These are phyloP conservation scores for Eublepharis macularius DNA, from an alignment of 2,113 vertebrate genomes.

Conservation along the genomic window DNA sequence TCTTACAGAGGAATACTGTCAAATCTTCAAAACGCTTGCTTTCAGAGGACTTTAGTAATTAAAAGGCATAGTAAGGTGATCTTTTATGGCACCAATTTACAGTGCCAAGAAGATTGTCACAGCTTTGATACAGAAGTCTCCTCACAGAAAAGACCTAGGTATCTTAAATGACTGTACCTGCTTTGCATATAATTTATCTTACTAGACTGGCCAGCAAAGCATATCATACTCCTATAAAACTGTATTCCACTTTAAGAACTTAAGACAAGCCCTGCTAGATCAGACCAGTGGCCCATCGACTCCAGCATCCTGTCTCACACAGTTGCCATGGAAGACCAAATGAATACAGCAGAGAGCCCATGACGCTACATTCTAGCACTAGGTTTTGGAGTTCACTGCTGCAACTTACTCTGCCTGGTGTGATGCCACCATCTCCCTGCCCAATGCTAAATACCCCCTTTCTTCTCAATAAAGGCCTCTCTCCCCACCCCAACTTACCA, in stretches of 20 bases:
- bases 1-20: neutral
- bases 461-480: neutral
- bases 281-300: too few species aligned
- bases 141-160: neutral
- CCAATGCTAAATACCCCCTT: too few species aligned
- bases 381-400: too few species aligned
- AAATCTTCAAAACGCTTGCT: neutral
- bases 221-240: too few species aligned
- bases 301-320: too few species aligned
- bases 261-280: too few species aligned
- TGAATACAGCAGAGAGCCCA: too few species aligned
- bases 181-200: neutral
- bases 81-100: neutral
- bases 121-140: neutral
- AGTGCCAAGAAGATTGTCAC: neutral
- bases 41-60: neutral
- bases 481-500: constrained; percentile 86
- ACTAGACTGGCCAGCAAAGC: neutral
- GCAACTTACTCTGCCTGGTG: constrained; percentile 47
- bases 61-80: neutral
- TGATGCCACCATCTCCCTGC: neutral
- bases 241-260: too few species aligned
- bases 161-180: neutral
- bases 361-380: too few species aligned
- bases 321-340: too few species aligned